Conservation (phyloP, 64 coral and sea anemone genomes). For the Actinia equina region DNA sequence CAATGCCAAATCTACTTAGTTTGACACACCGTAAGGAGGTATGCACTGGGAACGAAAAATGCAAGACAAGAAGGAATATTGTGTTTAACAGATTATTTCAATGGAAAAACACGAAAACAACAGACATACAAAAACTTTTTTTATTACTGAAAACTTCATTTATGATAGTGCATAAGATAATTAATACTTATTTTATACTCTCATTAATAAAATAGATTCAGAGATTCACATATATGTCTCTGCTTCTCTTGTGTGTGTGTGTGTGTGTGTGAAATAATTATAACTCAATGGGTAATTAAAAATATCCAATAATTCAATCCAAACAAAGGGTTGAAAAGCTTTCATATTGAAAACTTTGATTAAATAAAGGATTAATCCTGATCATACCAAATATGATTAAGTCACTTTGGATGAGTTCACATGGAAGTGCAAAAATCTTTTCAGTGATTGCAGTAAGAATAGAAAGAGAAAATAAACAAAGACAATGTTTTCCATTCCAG, state of each 20-base stretch:
- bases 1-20: too few relatives aligned
- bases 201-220: constrained; percentile 23
- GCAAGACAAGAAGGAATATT: too few relatives aligned
- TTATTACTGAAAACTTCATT: not conserved
- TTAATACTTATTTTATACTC: constrained; percentile 20
- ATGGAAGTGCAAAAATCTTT: not conserved
- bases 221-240: constrained; percentile 13
- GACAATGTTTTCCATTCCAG: too few relatives aligned
- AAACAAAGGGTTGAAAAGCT: not conserved
- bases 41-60: too few relatives aligned
- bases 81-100: too few relatives aligned
- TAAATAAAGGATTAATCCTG: constrained; percentile 4
- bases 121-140: constrained; percentile 1
- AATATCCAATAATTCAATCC: constrained; percentile 18
- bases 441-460: too few relatives aligned
- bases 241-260: not conserved
- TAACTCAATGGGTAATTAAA: not conserved
- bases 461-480: too few relatives aligned
- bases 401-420: not conserved
- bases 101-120: too few relatives aligned
- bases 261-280: constrained; percentile 5
- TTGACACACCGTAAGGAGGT: too few relatives aligned
- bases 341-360: constrained; percentile 18
- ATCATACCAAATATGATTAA: not conserved
- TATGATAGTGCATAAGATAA: constrained; percentile 18